Base-by-base conservation (phyloP, 1,140 invertebrate genomes). In the Drosophila orena region DNA sequence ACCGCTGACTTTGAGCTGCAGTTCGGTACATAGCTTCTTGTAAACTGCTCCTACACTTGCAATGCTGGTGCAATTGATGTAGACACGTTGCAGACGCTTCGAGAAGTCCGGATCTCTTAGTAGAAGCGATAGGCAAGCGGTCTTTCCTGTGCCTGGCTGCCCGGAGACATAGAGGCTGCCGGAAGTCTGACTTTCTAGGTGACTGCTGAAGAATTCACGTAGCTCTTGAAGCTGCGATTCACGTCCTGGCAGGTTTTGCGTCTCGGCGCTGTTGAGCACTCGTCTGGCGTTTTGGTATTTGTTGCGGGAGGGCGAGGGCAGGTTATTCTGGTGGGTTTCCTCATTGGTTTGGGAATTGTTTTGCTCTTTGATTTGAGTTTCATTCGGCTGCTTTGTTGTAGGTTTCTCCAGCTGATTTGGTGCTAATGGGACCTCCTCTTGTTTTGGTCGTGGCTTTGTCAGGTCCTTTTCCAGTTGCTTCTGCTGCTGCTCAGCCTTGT, bases 71-170 rank as follows among this genome's bases (percentile, higher is more conserved):
- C 97, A 98, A 92, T 98, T 98, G 1, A 98, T 93, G 81, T 96
- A 97, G 15, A 97, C 94, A 68, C 94, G 93, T 75, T 94, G 94
- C 40, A 95, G 94, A n/a, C 93, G 93, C 59, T 93, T 90, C 55
- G 93, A 93, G 37, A 95, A 93, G 91, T 95, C 94, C 73, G 94
- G 92, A 42, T 93, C 85, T 27, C 94, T 92, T 8, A 98, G 92
- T 17, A 98, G 94, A 49, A 96, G 94, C 4, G 95, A 95, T 15
- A 99, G 93, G 72, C 96, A 96, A 1, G 97, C 97, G 0, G 98
- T 99, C 94, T 99, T 99, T 2, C 98, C 98, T 15, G 98, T 99
- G 12, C 98, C 98, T 4, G 91, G 98, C 30, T 97, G 97, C 10
- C 98, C 98, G 52, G 98, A 98, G 34, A 99, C 95, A 92, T 99